Evolutionary conservation across 2,113 vertebrate genomes (phyloP), one percentile per base, ranked within the genome.

Genomic region (Progne subis): DNA sequence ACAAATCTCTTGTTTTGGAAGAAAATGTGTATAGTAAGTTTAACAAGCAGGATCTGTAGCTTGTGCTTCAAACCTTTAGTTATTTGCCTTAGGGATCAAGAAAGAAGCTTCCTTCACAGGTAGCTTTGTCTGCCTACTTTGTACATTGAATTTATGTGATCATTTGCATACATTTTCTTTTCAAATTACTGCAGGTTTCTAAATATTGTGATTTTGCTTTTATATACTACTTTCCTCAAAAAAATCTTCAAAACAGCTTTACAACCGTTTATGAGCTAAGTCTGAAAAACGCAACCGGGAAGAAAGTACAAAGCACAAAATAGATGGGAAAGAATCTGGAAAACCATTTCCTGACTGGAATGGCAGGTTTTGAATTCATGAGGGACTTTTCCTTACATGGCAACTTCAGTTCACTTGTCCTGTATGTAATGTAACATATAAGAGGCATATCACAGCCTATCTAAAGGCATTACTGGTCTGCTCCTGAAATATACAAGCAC

Each of bases 201-300:
- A 86, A 93, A 85, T 85, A 90, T 12, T 43, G 37, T 29, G 41
- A 72, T 49, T 90, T 88, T 50, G 34, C 15, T 61, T 95, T 83
- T 80, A 41, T 75, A 74, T 3, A 56, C 6, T 52, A 37, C 7
- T 17, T 71, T 64, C 24, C 52, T 70, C 0, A 0, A 68, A 78
- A 82, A 85, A 87, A 65, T 43, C 63, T 46, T 74, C n/a, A 56
- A 49, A 89, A 68, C 18, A 47, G 49, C 68, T 82, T 76, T 82
- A 52, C 8, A 46, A 63, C 9, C 39, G 29, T 68, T 53, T 87
- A 68, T 32, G 41, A 85, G 18, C 37, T 23, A 76, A 53, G 41
- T 29, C 71, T 69, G 57, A 86, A 92, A 94, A 91, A 41, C 0
- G 1, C 25, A 53, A 7, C 44, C 0, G 3, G 34, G 52, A 91